phyloP scores from a whole-genome alignment of 2,888 invertebrate species.

The Tetragnatha montana region DNA sequence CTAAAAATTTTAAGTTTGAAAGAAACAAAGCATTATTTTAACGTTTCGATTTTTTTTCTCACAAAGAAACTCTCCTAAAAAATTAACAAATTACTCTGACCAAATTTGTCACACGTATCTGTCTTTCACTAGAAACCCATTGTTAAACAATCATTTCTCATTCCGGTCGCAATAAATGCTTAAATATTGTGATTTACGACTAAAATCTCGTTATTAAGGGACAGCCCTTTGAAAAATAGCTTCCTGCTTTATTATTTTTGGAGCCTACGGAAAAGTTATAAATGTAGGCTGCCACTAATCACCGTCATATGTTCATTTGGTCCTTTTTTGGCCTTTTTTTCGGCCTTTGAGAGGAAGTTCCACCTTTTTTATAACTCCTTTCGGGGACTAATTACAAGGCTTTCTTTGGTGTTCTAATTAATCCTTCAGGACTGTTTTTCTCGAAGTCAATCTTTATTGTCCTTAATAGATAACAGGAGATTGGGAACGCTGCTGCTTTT shows the following conservation, averaged over 20 bases:
- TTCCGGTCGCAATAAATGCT: not conserved
- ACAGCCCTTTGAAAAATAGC: slow-evolving; percentile 10
- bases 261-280: not conserved
- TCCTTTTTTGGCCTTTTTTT: not conserved
- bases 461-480: not conserved
- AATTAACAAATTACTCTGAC: too few species aligned
- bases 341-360: not conserved
- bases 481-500: not conserved
- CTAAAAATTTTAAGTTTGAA: too few species aligned
- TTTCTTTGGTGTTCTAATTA: not conserved
- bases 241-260: not conserved
- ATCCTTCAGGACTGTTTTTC: not conserved
- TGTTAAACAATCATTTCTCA: not conserved
- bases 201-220: slow-evolving; percentile 9
- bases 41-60: too few species aligned
- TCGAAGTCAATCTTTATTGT: not conserved
- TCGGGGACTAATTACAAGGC: not conserved
- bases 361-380: not conserved
- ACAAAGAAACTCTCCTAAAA: too few species aligned
- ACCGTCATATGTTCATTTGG: not conserved
- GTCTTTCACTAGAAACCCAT: not conserved
- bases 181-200: slow-evolving; percentile 7
- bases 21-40: too few species aligned
- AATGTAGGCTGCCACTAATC: not conserved
- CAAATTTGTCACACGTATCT: too few species aligned